A percentile compares a stretch with the other conserved stretches of the same genome.
Conservation (phyloP, 1,140 invertebrate genomes). For the Leptopilina boulardi region DNA sequence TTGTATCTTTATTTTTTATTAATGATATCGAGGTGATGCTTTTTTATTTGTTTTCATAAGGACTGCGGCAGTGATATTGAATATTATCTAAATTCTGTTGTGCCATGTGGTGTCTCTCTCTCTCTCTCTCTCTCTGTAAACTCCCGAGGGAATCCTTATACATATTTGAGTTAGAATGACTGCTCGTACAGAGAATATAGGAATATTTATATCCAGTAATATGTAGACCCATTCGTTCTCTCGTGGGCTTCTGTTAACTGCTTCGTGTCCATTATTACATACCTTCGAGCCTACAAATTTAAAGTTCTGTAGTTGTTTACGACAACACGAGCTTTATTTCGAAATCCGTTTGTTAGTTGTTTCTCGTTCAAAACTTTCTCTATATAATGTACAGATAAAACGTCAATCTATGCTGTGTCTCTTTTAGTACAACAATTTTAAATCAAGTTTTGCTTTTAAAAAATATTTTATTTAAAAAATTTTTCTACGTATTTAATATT, state of each 20-base stretch:
- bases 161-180: slow-evolving; percentile 15
- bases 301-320: slow-evolving; percentile 14
- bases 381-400: background rate
- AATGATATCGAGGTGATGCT: background rate
- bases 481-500: too few relatives aligned
- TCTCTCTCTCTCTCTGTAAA: background rate
- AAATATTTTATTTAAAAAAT: too few relatives aligned
- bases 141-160: background rate
- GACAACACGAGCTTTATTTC: slow-evolving; percentile 19
- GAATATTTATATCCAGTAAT: slow-evolving; percentile 28
- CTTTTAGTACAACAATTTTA: background rate
- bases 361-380: background rate
- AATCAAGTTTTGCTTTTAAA: background rate
- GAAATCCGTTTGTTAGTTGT: background rate
- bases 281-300: slow-evolving; percentile 21
- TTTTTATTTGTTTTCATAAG: slow-evolving; percentile 11
- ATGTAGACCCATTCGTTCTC: slow-evolving; percentile 22
- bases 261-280: slow-evolving; percentile 25
- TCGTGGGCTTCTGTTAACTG: slow-evolving; percentile 10
- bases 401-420: background rate
- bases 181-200: background rate
- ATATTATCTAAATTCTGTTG: slow-evolving; percentile 12
- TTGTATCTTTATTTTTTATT: slow-evolving; percentile 15
- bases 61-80: slow-evolving; percentile 8
- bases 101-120: slow-evolving; percentile 7